These are phyloP conservation scores for Invenusta paracnida DNA, from an alignment of 2,888 invertebrate genomes.

Conservation along the genomic window DNA sequence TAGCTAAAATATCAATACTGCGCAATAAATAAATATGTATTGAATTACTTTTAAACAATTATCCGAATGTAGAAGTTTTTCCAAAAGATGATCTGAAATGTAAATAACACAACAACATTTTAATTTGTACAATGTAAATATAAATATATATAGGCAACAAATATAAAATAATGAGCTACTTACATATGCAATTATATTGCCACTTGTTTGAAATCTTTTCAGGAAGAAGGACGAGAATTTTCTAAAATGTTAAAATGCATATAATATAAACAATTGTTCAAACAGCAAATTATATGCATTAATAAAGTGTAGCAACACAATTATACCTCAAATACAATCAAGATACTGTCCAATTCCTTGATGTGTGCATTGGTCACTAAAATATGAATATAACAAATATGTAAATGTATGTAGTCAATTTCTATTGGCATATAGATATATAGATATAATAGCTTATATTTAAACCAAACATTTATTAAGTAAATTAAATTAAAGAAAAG, in stretches of 20 bases:
- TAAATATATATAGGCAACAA: too few species aligned
- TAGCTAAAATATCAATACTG: too few species aligned
- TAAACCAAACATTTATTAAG: not conserved
- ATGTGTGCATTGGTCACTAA: not conserved
- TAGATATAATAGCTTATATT: not conserved
- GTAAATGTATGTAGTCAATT: too few species aligned
- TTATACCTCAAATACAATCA: constrained; percentile 1
- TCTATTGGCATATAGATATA: too few species aligned
- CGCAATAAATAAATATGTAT: too few species aligned
- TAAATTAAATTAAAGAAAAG: not conserved
- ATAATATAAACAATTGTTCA: not conserved
- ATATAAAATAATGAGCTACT: not conserved
- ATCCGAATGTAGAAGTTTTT: not conserved
- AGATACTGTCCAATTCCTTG: constrained; percentile 7
- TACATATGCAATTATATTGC: constrained; percentile 17
- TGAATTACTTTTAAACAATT: not conserved
- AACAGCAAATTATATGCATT: not conserved
- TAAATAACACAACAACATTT: not conserved
- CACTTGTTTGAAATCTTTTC: not conserved
- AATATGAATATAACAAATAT: not conserved
- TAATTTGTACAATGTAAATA: too few species aligned
- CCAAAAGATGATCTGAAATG: not conserved
- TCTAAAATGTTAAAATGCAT: not conserved
- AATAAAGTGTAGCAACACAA: not conserved
- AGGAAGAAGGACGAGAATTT: not conserved